Evolutionary conservation across 35 echinoderm and acorn worm species (phyloP).

Genomic region (Apostichopus parvimensis): DNA sequence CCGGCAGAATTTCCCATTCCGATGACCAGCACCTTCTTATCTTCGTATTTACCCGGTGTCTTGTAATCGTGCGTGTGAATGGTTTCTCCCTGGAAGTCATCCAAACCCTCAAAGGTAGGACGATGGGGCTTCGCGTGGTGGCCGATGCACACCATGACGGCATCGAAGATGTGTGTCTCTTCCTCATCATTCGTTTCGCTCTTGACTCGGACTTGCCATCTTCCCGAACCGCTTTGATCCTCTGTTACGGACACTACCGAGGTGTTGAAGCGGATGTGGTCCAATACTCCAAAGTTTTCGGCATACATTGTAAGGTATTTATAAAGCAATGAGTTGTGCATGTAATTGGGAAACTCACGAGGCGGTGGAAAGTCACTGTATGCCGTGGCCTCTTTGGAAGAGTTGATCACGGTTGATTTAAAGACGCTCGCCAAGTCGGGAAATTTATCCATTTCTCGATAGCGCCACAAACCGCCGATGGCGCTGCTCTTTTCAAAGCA

Average conservation of each 20-base stretch:
- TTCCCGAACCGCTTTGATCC: conserved; percentile 51
- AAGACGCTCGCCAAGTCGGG: conserved; percentile 65
- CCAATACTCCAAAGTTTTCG: conserved; percentile 66
- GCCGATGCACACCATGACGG: conserved; percentile 85
- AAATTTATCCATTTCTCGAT: conserved; percentile 47
- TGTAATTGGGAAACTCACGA: conserved; percentile 61
- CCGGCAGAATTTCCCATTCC: conserved; percentile 87
- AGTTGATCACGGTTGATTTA: conserved; percentile 78
- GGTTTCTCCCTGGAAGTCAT: conserved; percentile 74
- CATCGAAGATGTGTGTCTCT: conserved; percentile 58
- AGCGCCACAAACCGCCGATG: conserved; percentile 88
- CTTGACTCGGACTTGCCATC: conserved; percentile 65
- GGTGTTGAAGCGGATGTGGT: conserved; percentile 84
- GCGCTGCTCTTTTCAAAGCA: conserved; percentile 70
- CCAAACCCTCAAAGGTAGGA: conserved; percentile 65
- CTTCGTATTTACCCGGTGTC: conserved; percentile 56
- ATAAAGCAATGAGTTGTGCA: conserved; percentile 54
- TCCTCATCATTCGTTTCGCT: conserved; percentile 20
- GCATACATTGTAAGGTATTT: conserved; percentile 83
- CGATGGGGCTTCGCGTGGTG: conserved; percentile 55
- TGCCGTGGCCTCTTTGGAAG: conserved; percentile 85
- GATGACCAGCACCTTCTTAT: conserved; percentile 75
- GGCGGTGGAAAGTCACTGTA: conserved; percentile 91
- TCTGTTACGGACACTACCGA: conserved; percentile 55
- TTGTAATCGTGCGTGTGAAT: conserved; percentile 83